These are phyloP conservation scores for Corythaeola cristata DNA, from an alignment of 2,113 vertebrate species.

Conservation along the genomic window DNA sequence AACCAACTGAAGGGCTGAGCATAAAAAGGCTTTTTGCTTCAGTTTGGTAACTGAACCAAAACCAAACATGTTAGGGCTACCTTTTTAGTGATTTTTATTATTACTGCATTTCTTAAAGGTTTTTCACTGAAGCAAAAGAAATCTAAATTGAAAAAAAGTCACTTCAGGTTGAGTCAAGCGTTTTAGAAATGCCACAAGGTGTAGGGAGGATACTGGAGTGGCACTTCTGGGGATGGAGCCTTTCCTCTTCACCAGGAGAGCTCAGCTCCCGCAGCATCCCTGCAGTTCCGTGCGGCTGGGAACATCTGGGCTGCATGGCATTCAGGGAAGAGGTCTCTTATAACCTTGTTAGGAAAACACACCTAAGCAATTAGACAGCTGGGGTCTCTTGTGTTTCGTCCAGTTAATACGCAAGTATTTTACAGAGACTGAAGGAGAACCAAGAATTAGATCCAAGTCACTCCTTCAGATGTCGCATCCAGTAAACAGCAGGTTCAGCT, in stretches of 20 bases:
- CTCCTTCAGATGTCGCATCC: not conserved
- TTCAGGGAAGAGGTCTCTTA: not conserved
- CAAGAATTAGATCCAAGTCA: not conserved
- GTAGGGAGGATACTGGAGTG: not conserved
- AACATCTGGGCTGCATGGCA: not conserved
- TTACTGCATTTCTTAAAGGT: not conserved
- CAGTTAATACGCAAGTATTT: not conserved
- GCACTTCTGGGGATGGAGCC: not conserved
- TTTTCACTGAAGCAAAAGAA: not conserved
- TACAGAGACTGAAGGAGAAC: not conserved
- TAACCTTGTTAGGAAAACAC: not conserved
- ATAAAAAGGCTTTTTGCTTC: not conserved
- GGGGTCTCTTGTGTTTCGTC: not conserved
- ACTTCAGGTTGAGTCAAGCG: not conserved
- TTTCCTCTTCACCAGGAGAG: not conserved
- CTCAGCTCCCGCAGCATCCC: not conserved
- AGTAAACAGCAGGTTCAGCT: not conserved
- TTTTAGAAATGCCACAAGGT: not conserved
- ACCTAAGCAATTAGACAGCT: not conserved
- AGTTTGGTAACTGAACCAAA: not conserved
- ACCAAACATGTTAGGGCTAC: not conserved
- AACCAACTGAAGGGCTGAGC: not conserved
- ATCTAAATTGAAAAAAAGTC: not conserved
- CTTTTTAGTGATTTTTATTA: not conserved
- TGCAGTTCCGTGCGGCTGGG: not conserved